Base-by-base conservation (phyloP, 1,140 invertebrate species). In the Heliconius eleuchia region DNA sequence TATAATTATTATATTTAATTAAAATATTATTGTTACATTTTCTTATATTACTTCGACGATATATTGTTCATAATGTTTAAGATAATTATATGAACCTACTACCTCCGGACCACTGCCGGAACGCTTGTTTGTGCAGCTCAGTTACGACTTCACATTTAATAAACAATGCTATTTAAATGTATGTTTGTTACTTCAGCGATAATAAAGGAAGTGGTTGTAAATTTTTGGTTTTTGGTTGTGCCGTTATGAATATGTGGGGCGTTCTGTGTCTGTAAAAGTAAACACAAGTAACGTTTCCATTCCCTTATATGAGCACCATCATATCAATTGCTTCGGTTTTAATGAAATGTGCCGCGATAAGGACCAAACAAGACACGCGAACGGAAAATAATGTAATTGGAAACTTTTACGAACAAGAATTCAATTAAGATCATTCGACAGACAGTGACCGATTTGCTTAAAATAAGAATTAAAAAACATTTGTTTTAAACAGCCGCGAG, bases 381-480 rank as follows among this genome's bases (percentile, higher is more conserved):
- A 16, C 60, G 60, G 27, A 1, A 66, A 30, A 66, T 27, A 66
- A 66, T 18, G 60, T 66, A 30, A 66, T 66, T 66, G 60, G 60
- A 66, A 66, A 66, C 60, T 66, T 66, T 66, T 60, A 60, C 60
- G 60, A 66, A 30, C 60, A 16, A 66, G 30, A 66, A 1, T 27
- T 30, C 50, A 66, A 66, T 66, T 66, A 66, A 66, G 27, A 66
- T 66, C 30, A 13, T 52, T 66, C 11, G 60, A 66, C 60, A 66
- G 60, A 66, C 60, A 66, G 60, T 66, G 60, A 66, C 60, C 60
- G 60, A 66, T 66, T 66, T 66, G 9, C 60, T 66, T 18, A 27
- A 66, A 66, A 66, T 30, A 66, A 60, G 11, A 60, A 30, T 66
- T 27, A 30, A 30, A 66, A 27, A 23, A 11, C 8, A 9, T 60